Evolutionary conservation across 92 coral and sea anemone species (phyloP), one percentile per base, ranked within the genome.

Genomic region (Siderastrea radians): DNA sequence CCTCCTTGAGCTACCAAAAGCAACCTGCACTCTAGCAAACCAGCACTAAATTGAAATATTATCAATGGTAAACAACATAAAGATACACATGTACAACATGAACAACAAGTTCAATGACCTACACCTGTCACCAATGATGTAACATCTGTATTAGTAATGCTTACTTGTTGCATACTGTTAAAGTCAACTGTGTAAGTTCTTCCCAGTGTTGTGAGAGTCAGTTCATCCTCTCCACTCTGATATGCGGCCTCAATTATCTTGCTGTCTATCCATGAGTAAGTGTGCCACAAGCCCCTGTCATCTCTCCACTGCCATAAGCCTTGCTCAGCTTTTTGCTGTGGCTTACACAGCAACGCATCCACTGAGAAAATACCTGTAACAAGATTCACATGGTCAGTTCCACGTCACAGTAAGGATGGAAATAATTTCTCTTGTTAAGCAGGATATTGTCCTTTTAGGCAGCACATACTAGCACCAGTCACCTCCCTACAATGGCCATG

Each of bases 221-320:
- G 91, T 52, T 98, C 99, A 54, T 98, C 99, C 80, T 98, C 99
- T 61, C 99, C 98, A 85, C 98, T 90, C 84, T 96, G 98, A 80
- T 95, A 95, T 5, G 99, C 99, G 63, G 99, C 98, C 75, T 98
- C 98, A 45, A 98, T 98, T 78, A 98, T 98, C 80, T 96, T 92
- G 90, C 99, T 90, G 92, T 98, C 99, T 65, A 98, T 98, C 99
- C 99, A 98, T 2, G 99, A 95, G 78, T 98, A 98, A 10, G 97
- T 92, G 88, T 98, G 99, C 99, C 99, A 98, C 72, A 95, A 93
- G 17, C 98, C 95, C 16, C 98, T 77, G 83, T 98, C 99, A 89
- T 98, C 99, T 73, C 97, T 90, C 99, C 99, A 98, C 79, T 98
- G 99, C 99, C 99, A 98, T 78, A 94, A 90, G 52, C 96, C 99